Conservation (phyloP, 2,888 invertebrate species). For the Ennomos erosarius region DNA sequence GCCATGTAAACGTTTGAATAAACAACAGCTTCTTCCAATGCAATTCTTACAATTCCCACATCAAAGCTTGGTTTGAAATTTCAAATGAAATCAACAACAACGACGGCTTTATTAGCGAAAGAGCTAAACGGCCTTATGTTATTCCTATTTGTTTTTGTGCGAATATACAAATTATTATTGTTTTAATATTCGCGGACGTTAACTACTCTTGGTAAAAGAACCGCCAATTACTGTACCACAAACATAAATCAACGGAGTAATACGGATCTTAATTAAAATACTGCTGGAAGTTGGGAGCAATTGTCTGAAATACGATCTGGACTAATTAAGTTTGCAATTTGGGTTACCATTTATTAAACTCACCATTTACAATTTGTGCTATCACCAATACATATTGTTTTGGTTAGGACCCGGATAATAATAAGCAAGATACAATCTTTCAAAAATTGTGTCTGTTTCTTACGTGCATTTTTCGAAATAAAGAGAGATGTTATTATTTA, state of each 20-base stretch:
- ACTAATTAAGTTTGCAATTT: constrained; percentile 41
- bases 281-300: constrained; percentile 41
- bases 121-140: constrained; percentile 14
- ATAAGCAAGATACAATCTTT: background rate
- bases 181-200: constrained; percentile 47
- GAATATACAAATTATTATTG: constrained; percentile 36
- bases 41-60: constrained; percentile 54
- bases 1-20: constrained; percentile 50
- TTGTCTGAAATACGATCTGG: constrained; percentile 45
- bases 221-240: constrained; percentile 49
- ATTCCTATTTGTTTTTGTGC: constrained; percentile 25
- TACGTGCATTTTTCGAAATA: too few relatives aligned
- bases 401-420: too few relatives aligned
- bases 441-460: too few relatives aligned
- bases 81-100: constrained; percentile 41
- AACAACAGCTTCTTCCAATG: constrained; percentile 46
- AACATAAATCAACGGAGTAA: constrained; percentile 53
- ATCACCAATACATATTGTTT: background rate
- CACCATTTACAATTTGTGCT: too few relatives aligned
- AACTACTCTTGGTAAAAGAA: constrained; percentile 45
- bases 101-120: constrained; percentile 50
- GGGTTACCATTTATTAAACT: constrained; percentile 20
- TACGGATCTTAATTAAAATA: constrained; percentile 55
- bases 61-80: constrained; percentile 49
- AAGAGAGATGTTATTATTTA: too few relatives aligned